Conservation (phyloP, 2,888 invertebrate species). For the Brachypalpus laphriformis region DNA sequence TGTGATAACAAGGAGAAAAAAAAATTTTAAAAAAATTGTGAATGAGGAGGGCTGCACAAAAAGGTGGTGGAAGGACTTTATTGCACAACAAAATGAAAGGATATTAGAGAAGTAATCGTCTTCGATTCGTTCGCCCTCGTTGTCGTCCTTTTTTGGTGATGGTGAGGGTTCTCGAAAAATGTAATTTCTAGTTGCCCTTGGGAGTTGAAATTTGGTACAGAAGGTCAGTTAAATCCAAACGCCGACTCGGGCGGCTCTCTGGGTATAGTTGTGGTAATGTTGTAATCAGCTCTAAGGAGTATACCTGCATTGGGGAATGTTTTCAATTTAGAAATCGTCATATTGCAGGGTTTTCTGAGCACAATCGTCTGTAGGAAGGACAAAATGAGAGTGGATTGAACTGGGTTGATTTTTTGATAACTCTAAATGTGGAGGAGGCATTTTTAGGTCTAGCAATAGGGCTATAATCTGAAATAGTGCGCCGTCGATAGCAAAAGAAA, state of each 20-base stretch:
- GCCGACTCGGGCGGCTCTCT: not conserved
- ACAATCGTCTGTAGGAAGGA: not conserved
- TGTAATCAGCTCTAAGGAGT: conserved; percentile 7
- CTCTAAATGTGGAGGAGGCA: not conserved
- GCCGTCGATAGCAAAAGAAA: no score
- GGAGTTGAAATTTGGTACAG: not conserved
- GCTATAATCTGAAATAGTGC: not conserved
- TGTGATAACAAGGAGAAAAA: conserved; percentile 4
- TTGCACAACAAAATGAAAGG: conserved; percentile 30
- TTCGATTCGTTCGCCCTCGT: not conserved
- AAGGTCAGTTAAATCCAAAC: conserved; percentile 22
- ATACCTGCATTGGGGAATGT: conserved; percentile 8
- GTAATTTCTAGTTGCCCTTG: not conserved
- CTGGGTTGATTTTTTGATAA: not conserved
- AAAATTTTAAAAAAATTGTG: no score
- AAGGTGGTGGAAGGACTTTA: conserved; percentile 8
- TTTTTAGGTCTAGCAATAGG: not conserved
- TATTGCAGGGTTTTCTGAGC: conserved; percentile 6
- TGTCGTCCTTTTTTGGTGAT: not conserved
- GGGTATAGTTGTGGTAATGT: not conserved
- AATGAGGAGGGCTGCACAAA: not conserved
- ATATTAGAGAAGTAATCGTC: conserved; percentile 40
- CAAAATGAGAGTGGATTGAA: not conserved
- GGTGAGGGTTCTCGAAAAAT: conserved; percentile 1
- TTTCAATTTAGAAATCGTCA: conserved; percentile 35